Conservation (phyloP, 2,113 vertebrate species). For the Brachyhypopomus gauderio region DNA sequence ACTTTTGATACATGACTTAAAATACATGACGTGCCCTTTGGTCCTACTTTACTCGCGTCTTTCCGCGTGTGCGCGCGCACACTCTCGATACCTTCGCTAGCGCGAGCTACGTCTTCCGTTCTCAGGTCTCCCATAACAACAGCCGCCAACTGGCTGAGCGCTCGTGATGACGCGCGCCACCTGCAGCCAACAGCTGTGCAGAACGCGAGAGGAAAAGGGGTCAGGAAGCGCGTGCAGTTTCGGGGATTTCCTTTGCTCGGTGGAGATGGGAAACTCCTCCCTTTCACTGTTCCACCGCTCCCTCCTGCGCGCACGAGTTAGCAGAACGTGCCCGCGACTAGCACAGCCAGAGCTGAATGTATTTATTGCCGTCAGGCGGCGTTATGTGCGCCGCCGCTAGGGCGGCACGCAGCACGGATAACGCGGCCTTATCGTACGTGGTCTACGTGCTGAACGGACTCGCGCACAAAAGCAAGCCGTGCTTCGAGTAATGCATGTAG, state of each 20-base stretch:
- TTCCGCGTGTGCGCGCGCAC: not conserved
- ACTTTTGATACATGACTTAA: too few species aligned
- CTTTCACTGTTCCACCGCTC: not conserved
- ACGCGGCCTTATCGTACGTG: not conserved
- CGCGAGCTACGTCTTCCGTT: not conserved
- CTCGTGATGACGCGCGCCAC: slow-evolving; percentile 33
- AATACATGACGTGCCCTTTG: too few species aligned
- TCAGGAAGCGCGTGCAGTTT: not conserved
- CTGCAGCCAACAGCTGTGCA: slow-evolving; percentile 36
- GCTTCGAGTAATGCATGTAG: too few species aligned
- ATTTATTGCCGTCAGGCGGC: not conserved
- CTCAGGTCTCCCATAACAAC: slow-evolving; percentile 55
- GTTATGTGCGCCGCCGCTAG: not conserved
- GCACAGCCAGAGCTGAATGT: too few species aligned
- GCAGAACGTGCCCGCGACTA: too few species aligned
- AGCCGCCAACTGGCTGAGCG: slow-evolving; percentile 50
- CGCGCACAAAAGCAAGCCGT: not conserved
- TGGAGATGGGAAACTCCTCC: too few species aligned
- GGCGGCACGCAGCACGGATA: not conserved
- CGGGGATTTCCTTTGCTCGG: slow-evolving; percentile 23
- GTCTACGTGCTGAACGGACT: slow-evolving; percentile 19
- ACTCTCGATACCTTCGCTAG: not conserved
- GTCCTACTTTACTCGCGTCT: not conserved
- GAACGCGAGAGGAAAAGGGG: not conserved
- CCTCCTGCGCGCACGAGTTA: too few species aligned